A percentile compares a stretch with the other conserved stretches of the same genome.
Evolutionary conservation across 2,797 vertebrate species (phyloP).

Genomic region (Peromyscus eremicus): DNA sequence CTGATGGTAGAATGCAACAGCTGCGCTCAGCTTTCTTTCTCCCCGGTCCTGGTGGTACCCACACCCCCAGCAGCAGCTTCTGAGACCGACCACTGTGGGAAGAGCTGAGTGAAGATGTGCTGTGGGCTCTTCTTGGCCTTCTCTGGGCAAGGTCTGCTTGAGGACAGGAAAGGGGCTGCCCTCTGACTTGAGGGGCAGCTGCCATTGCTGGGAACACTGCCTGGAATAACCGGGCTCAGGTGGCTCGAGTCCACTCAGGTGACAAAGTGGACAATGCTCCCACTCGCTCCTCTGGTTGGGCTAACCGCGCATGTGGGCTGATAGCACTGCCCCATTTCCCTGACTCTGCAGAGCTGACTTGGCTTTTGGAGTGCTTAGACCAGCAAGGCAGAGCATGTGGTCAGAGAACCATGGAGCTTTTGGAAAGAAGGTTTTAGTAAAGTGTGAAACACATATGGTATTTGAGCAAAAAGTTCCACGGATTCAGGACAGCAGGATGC

Average conservation of each 20-base stretch:
- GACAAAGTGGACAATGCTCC: neutral
- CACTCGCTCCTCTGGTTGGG: constrained; percentile 22
- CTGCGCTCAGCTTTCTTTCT: neutral
- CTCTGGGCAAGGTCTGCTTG: neutral
- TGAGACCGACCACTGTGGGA: neutral
- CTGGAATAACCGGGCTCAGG: constrained; percentile 7
- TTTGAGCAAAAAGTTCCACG: constrained; percentile 81
- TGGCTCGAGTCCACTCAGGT: constrained; percentile 45
- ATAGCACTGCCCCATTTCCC: neutral
- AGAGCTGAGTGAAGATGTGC: neutral
- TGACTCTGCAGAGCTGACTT: constrained; percentile 52
- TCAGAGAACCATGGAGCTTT: constrained; percentile 66
- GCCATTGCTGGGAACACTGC: neutral
- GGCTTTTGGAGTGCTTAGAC: constrained; percentile 68
- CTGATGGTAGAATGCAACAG: neutral
- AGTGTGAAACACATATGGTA: constrained; percentile 79
- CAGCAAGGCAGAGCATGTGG: neutral
- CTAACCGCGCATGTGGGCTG: neutral
- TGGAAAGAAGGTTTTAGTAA: constrained; percentile 73
- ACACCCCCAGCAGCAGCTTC: neutral
- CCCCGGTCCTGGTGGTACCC: neutral
- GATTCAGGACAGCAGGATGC: constrained; percentile 78
- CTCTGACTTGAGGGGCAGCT: neutral
- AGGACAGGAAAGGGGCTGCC: neutral
- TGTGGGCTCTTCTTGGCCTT: constrained; percentile 6